A percentile compares a stretch with the other conserved stretches of the same genome.
These are phyloP conservation scores for Edolisoma coerulescens DNA, from an alignment of 2,113 vertebrate genomes.

Conservation along the genomic window DNA sequence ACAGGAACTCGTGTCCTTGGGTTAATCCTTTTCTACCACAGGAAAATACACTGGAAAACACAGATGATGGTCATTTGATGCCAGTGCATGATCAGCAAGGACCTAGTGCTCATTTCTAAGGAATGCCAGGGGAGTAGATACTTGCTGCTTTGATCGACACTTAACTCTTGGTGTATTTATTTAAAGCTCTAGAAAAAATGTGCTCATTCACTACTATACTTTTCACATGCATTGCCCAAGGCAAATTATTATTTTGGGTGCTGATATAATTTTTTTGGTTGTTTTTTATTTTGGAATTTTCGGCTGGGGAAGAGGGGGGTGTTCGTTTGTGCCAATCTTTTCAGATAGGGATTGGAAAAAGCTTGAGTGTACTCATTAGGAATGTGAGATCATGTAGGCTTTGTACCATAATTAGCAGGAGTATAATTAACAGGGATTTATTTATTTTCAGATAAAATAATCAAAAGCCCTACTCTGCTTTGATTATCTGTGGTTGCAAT, in stretches of 20 bases:
- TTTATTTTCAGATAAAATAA: background rate
- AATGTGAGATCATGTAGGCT: background rate
- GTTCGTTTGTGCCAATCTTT: background rate
- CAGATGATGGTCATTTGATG: background rate
- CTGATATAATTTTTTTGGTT: background rate
- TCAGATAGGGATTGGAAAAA: background rate
- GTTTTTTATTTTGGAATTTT: background rate
- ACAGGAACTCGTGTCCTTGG: background rate
- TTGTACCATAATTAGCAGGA: background rate
- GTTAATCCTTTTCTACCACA: background rate
- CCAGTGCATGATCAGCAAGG: background rate
- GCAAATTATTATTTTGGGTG: background rate
- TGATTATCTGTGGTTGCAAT: background rate
- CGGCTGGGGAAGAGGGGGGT: rapidly evolving
- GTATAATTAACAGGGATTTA: background rate
- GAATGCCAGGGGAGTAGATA: background rate
- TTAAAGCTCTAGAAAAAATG: background rate
- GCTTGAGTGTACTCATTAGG: background rate
- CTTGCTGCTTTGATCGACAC: background rate
- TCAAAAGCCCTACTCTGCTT: background rate
- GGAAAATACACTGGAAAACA: background rate
- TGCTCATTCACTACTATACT: background rate
- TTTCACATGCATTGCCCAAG: background rate
- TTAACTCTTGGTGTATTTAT: background rate
- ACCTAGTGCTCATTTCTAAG: background rate